Evolutionary conservation across 1,140 invertebrate species (phyloP), one percentile per base, ranked within the genome.

Genomic region (Lepidostoma basale): DNA sequence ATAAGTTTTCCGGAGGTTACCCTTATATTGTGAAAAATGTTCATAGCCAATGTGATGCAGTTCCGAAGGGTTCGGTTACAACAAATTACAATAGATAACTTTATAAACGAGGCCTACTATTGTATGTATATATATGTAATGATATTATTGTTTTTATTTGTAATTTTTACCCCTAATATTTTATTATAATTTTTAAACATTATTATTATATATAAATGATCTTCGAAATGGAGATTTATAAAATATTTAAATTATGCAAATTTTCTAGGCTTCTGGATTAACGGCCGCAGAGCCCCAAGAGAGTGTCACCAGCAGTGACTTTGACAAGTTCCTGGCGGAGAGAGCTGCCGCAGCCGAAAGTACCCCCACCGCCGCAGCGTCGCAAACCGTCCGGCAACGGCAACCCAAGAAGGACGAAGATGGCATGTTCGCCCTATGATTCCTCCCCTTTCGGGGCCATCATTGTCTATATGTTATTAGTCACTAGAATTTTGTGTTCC

Each of bases 261-360:
- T 40, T 36, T 26, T 62, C 5, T 30, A 73, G 62, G 67, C 33
- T 64, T 69, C 66, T 26, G 76, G 71, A 22, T 72, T 68, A 64
- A n/a, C n/a, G 68, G 70, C 62, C 44, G 60, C 68, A 42, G 74
- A 74, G 58, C 60, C 73, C 6, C 88, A 90, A 75, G 90, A 91
- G 75, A 90, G 91, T 6, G 81, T 93, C 22, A 94, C 92, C 12
- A 93, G 91, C 72, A 92, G 92, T 72, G 95, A 97, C 79, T 98
- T 98, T 83, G 95, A 97, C 76, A 87, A 91, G 75, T 98, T 97
- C 81, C 84, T 97, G 25, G 92, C 92, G 0, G 93, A 96, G 77
- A 83, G 95, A 74, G 94, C 94, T 20, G 91, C 92, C 14, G 93
- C 91, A 9, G 92, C 91, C 52, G 91, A 93, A 62, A 72, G 73